These are phyloP conservation scores for Ornithorhynchus anatinus DNA, from an alignment of 2,113 vertebrate genomes.

Conservation along the genomic window DNA sequence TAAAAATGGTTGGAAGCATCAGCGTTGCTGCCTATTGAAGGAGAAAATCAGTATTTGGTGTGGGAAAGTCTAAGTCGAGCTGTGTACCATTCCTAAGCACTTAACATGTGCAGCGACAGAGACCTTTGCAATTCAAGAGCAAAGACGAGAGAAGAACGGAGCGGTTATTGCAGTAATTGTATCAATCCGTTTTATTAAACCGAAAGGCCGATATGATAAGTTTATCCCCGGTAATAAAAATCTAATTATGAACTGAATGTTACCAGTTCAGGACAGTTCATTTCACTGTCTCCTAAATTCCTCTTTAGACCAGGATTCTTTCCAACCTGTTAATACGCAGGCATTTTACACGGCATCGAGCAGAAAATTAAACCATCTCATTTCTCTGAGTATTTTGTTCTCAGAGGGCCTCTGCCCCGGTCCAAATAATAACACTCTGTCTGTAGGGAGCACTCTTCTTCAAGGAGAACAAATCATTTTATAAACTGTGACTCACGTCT, in stretches of 20 bases:
- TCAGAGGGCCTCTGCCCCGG: no score
- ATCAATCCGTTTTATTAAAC: slow-evolving; percentile 38
- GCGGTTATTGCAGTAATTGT: neutral
- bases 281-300: slow-evolving; percentile 28
- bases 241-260: slow-evolving; percentile 28
- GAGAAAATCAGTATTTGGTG: neutral
- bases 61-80: neutral
- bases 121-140: neutral
- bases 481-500: no score
- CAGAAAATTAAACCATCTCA: fast-evolving
- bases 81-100: neutral
- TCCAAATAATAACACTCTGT: no score
- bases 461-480: no score
- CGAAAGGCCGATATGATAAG: slow-evolving; percentile 13
- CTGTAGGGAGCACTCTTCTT: no score
- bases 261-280: slow-evolving; percentile 13
- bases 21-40: neutral
- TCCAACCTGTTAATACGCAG: slow-evolving; percentile 35
- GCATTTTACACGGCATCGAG: neutral
- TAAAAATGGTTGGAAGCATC: neutral
- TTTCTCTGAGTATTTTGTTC: no score
- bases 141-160: no score
- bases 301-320: slow-evolving; percentile 8
- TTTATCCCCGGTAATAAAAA: slow-evolving; percentile 30
- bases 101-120: neutral